phyloP scores from a whole-genome alignment of 2,888 invertebrate species.

The Drosophila meridiana region DNA sequence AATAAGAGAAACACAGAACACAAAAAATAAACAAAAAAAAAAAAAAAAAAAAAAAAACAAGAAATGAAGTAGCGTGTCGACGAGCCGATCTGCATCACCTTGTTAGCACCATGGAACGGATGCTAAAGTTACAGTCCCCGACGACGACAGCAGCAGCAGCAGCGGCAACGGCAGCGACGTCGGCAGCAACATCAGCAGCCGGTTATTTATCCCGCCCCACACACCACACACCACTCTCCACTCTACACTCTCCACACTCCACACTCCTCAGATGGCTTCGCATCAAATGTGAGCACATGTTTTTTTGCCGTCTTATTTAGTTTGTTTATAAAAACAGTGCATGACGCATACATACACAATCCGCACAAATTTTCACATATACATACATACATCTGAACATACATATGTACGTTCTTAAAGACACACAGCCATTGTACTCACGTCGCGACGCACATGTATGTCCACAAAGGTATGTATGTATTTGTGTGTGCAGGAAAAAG shows the following conservation, averaged over 20 bases:
- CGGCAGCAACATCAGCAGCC: slow-evolving; percentile 49
- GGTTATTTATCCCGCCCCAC: slow-evolving; percentile 63
- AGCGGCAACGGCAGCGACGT: not conserved
- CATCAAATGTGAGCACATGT: slow-evolving; percentile 41
- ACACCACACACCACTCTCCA: slow-evolving; percentile 12
- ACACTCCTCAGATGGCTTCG: slow-evolving; percentile 22
- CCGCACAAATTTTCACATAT: slow-evolving; percentile 4
- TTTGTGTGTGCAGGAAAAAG: not conserved
- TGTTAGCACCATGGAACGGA: slow-evolving; percentile 70
- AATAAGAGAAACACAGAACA: not conserved
- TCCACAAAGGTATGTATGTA: not conserved
- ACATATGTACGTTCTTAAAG: not conserved
- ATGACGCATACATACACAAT: slow-evolving; percentile 17
- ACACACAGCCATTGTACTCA: not conserved
- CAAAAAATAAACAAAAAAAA: not conserved
- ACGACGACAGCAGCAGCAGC: slow-evolving; percentile 9
- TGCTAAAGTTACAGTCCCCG: slow-evolving; percentile 57
- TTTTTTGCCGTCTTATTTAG: slow-evolving; percentile 38
- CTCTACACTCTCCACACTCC: slow-evolving; percentile 22
- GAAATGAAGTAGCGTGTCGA: slow-evolving; percentile 75
- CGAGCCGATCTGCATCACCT: slow-evolving; percentile 76
- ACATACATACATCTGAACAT: not conserved
- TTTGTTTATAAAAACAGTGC: slow-evolving; percentile 48
- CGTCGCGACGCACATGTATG: slow-evolving; percentile 1
- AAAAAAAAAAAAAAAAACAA: slow-evolving; percentile 29